A percentile compares a stretch with the other conserved stretches of the same genome.
These are phyloP conservation scores for Latrodectus hesperus DNA, from an alignment of 2,888 invertebrate genomes.

Conservation along the genomic window DNA sequence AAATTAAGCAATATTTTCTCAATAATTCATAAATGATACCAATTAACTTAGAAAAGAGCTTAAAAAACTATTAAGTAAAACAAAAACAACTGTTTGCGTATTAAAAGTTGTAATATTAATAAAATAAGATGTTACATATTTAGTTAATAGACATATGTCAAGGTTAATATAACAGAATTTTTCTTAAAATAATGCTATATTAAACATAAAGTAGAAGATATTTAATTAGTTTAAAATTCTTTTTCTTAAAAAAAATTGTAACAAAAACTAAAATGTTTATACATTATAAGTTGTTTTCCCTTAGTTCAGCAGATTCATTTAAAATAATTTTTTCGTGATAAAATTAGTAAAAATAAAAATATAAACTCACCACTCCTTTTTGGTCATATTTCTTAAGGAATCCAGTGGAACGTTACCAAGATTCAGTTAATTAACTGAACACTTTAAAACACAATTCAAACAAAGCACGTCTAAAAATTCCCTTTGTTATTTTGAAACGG, in stretches of 20 bases:
- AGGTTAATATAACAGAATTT: too few species aligned
- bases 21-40: too few species aligned
- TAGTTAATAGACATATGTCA: too few species aligned
- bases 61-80: too few species aligned
- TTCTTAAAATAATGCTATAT: neutral
- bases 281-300: too few species aligned
- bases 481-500: neutral
- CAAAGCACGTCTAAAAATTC: constrained; percentile 5
- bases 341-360: neutral
- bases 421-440: neutral
- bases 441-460: constrained; percentile 5
- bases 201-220: neutral
- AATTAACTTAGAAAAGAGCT: too few species aligned
- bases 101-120: too few species aligned
- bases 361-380: constrained; percentile 59
- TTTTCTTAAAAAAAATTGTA: neutral
- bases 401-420: constrained; percentile 31
- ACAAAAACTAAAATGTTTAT: neutral
- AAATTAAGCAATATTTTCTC: too few species aligned
- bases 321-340: neutral
- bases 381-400: constrained; percentile 58
- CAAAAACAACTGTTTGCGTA: too few species aligned
- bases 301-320: too few species aligned
- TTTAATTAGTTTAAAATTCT: neutral
- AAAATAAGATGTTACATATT: too few species aligned